These are phyloP conservation scores for Ceraclea dissimilis DNA, from an alignment of 2,888 invertebrate genomes.

Conservation along the genomic window DNA sequence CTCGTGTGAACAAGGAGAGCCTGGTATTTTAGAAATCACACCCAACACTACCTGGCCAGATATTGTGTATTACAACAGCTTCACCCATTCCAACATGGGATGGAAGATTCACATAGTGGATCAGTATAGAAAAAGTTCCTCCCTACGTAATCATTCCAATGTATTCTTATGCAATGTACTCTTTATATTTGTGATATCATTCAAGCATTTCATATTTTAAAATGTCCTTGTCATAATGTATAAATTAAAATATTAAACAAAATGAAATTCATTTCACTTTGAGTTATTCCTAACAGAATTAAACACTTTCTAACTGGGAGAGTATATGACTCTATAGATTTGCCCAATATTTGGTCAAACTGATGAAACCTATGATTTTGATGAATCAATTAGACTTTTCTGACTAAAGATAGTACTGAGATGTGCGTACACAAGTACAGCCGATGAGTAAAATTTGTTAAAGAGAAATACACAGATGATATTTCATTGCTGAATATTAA, in stretches of 20 bases:
- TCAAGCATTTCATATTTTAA: too few relatives aligned
- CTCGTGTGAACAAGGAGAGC: constrained; percentile 63
- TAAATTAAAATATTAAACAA: neutral
- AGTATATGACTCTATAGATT: too few relatives aligned
- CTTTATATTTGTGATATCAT: constrained; percentile 12
- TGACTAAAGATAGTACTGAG: too few relatives aligned
- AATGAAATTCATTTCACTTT: neutral
- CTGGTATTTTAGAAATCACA: constrained; percentile 68
- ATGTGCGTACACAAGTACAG: too few relatives aligned
- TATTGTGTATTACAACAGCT: constrained; percentile 87
- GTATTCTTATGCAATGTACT: constrained; percentile 1
- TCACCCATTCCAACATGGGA: constrained; percentile 90
- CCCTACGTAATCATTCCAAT: constrained; percentile 11
- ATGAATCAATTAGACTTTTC: too few relatives aligned
- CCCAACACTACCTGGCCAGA: constrained; percentile 91
- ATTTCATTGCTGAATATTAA: too few relatives aligned
- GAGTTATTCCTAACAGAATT: too few relatives aligned
- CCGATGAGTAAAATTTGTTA: too few relatives aligned
- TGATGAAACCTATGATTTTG: too few relatives aligned
- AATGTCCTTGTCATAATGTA: neutral
- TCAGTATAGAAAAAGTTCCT: constrained; percentile 47
- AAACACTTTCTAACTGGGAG: too few relatives aligned
- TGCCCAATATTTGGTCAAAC: too few relatives aligned
- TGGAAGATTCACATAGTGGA: constrained; percentile 90
- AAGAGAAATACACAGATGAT: too few relatives aligned